A percentile compares a stretch with the other conserved stretches of the same genome.
Evolutionary conservation across 2,113 vertebrate genomes (phyloP).

Genomic region (Equus przewalskii): DNA sequence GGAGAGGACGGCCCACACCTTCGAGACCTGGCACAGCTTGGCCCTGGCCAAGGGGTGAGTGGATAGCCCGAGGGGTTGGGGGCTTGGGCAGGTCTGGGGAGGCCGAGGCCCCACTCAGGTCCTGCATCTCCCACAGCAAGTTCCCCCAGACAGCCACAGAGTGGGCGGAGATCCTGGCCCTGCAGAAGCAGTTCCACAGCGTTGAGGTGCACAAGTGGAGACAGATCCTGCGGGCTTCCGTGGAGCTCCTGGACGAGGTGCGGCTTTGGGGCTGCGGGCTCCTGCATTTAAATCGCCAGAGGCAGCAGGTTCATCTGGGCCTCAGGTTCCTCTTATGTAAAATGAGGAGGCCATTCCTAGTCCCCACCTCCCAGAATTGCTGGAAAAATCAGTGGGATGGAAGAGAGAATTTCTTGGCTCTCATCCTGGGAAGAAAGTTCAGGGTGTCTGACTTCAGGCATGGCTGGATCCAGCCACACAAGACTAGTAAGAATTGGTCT

Average conservation of each 20-base stretch:
- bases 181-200: constrained; percentile 94
- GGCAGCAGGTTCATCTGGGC: fast-evolving
- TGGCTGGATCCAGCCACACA: background rate
- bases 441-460: background rate
- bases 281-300: fast-evolving
- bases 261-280: fast-evolving
- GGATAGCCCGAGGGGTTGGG: background rate
- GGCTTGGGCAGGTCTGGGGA: fast-evolving
- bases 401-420: background rate
- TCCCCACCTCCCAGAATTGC: background rate
- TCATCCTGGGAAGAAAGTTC: background rate
- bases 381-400: background rate
- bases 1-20: constrained; percentile 93
- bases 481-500: background rate
- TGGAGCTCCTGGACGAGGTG: constrained; percentile 94
- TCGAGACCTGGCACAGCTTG: constrained; percentile 95
- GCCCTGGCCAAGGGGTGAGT: constrained; percentile 92
- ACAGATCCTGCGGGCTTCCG: constrained; percentile 93
- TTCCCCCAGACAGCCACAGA: constrained; percentile 92
- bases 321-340: background rate
- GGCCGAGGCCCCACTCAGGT: constrained; percentile 64
- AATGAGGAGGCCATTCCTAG: background rate
- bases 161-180: constrained; percentile 94
- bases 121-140: constrained; percentile 84
- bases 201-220: constrained; percentile 94